Evolutionary conservation across 2,113 vertebrate genomes (phyloP).

Genomic region (Tautogolabrus adspersus): DNA sequence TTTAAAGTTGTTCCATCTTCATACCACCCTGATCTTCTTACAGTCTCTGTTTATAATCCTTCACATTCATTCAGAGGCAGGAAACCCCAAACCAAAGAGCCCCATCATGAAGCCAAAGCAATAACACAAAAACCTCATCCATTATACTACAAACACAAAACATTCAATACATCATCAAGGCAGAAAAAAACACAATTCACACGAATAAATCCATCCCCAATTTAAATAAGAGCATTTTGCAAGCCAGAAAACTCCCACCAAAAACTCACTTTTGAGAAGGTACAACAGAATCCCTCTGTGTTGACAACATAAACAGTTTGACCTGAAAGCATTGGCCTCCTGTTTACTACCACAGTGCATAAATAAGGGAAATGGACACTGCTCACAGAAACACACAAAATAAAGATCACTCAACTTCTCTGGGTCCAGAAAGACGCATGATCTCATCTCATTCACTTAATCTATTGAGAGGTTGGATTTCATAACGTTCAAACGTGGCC

Average conservation of each 20-base stretch:
- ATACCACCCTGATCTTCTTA: neutral
- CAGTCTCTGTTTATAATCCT: conserved; percentile 20
- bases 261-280: neutral
- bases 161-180: neutral
- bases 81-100: conserved; percentile 39
- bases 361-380: no score
- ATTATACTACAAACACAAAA: conserved; percentile 2
- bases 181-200: neutral
- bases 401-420: no score
- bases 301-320: no score
- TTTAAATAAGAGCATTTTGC: neutral
- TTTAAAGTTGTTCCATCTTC: neutral
- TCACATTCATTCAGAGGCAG: conserved; percentile 18
- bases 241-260: neutral
- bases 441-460: no score
- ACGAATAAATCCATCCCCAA: neutral
- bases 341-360: neutral
- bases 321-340: no score
- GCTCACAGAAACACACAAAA: no score
- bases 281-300: neutral
- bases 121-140: conserved; percentile 20
- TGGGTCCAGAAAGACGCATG: no score
- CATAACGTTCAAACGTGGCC: no score
- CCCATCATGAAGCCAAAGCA: neutral
- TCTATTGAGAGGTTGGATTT: no score